Evolutionary conservation across 1,140 invertebrate genomes (phyloP).

Genomic region (Drosophila mauritiana): DNA sequence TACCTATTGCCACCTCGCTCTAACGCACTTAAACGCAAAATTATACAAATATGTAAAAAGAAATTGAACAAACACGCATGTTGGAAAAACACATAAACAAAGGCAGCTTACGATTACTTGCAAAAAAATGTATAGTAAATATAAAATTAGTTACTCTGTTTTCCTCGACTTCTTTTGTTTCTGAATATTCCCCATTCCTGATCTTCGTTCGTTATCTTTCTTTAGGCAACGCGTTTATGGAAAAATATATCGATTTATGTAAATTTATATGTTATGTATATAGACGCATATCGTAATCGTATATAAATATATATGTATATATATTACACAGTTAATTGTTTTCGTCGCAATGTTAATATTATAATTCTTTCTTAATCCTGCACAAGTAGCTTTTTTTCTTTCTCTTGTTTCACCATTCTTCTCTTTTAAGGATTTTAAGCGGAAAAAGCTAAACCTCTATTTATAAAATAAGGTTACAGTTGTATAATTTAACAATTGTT

Average conservation of each 20-base stretch:
- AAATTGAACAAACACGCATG: constrained; percentile 37
- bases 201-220: not conserved
- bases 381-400: constrained; percentile 15
- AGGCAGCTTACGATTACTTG: constrained; percentile 55
- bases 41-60: constrained; percentile 46
- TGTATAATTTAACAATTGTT: constrained; percentile 32
- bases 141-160: constrained; percentile 23
- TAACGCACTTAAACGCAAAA: constrained; percentile 45
- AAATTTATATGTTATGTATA: constrained; percentile 48
- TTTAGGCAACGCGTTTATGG: constrained; percentile 27
- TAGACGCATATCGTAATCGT: constrained; percentile 43
- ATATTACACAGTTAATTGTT: constrained; percentile 52
- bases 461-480: constrained; percentile 59
- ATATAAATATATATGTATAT: constrained; percentile 52
- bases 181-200: constrained; percentile 13
- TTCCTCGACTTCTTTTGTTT: constrained; percentile 15
- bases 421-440: constrained; percentile 49
- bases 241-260: constrained; percentile 43
- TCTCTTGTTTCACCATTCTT: constrained; percentile 17
- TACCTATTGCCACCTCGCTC: constrained; percentile 43
- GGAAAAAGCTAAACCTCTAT: constrained; percentile 57
- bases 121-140: constrained; percentile 42
- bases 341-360: constrained; percentile 31
- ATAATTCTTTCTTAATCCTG: constrained; percentile 41
- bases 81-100: constrained; percentile 56